Evolutionary conservation across 1,140 invertebrate species (phyloP), one percentile per base, ranked within the genome.

Genomic region (Dufourea novaeangliae): DNA sequence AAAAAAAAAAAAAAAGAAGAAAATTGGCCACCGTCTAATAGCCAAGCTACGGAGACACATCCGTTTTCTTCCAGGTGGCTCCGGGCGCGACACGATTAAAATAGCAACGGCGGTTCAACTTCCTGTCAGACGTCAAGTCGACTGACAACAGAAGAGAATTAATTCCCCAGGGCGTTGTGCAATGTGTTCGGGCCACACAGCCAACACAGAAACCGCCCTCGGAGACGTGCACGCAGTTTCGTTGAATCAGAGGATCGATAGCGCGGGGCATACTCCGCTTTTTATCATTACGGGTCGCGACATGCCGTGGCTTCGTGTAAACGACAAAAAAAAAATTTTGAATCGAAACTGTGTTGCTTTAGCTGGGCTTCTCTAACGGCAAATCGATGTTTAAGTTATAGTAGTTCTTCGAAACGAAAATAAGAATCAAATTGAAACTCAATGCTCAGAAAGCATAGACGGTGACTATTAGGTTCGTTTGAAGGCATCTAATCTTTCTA

Each of bases 201-300:
- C 12, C 20, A 14, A 20, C 32, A 56, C 25, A 57, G 17, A 67
- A 32, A 34, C 57, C 29, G 5, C 25, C 44, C 59, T 46, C 50
- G 14, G 34, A 61, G 66, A 80, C 52, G 67, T 54, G 44, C 73
- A 80, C 61, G 66, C 27, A 77, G 22, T 83, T 81, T 81, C 73
- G 37, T 50, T 39, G 67, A 83, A 83, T 82, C 61, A 32, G n/a
- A 32, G 81, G 69, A 81, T 83, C 80, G 73, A 81, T 83, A 81
- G 52, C 20, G n/a, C 37, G 14, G 37, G 6, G 17, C 44, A 32
- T 82, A 44, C 27, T 70, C 56, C 46, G n/a, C 50, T 52, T 63
- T 81, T 83, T 77, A 81, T 50, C 44, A 61, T 71, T 77, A 61
- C 20, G 22, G 2, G 27, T 41, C 67, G 32, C 50, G 72, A 79